Evolutionary conservation across 1,140 invertebrate genomes (phyloP), one percentile per base, ranked within the genome.

Genomic region (Onthophagus taurus): DNA sequence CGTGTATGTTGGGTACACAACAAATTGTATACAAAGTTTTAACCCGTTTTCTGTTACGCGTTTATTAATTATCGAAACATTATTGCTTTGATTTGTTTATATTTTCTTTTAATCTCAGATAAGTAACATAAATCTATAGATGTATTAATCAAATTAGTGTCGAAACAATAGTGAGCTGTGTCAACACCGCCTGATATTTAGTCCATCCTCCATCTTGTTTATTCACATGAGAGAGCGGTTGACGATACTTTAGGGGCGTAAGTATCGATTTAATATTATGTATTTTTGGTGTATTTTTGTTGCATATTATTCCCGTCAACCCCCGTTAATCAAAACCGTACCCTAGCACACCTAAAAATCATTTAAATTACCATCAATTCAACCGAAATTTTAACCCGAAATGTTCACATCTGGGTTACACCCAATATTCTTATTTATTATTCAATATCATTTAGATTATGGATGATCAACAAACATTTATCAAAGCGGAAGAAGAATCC

Each of bases 141-240:
- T n/a, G n/a, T n/a, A n/a, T n/a, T n/a, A n/a, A n/a, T n/a, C n/a
- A n/a, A n/a, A n/a, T n/a, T n/a, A n/a, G n/a, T n/a, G n/a, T n/a
- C n/a, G n/a, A n/a, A n/a, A n/a, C n/a, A n/a, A n/a, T n/a, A n/a
- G n/a, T n/a, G n/a, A n/a, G n/a, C n/a, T n/a, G n/a, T n/a, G n/a
- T n/a, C n/a, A n/a, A n/a, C n/a, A n/a, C n/a, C 58, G 56, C 58
- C 58, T 60, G 56, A 50, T 55, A 58, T 49, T 51, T 60, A 60
- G 56, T 52, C 48, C 54, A 50, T 49, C 56, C 45, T 47, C 58
- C 56, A 60, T 60, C 50, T 58, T 57, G 47, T 53, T 45, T 52
- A 49, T 53, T 42, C 42, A 39, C 41, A 43, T 57, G 58, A 58
- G 53, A 52, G 51, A 55, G 42, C 53, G 58, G 58, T 60, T 60